Base-by-base conservation (phyloP, 1,140 invertebrate species). In the Copidosoma floridanum region DNA sequence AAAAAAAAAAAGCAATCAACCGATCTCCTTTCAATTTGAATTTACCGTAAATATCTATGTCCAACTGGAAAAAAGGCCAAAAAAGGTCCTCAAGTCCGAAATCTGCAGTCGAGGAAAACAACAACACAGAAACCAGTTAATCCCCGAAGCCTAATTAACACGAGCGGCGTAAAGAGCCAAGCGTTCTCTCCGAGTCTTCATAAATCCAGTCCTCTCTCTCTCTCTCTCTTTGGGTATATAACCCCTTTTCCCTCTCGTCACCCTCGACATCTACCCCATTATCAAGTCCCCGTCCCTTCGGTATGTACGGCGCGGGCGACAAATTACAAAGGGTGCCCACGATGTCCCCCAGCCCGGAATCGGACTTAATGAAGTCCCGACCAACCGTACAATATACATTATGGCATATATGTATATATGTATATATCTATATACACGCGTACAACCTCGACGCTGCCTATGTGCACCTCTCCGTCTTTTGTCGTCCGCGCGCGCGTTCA, bases 321-420 rank as follows among this genome's bases (percentile, higher is more conserved):
- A 61, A 61, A 61, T 61, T 61, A 61, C n/a, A 61, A 61, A 37
- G 52, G 43, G 48, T 52, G 52, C 1, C 24, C 27, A n/a, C 26
- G 24, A 24, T 20, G n/a, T n/a, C n/a, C n/a, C n/a, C n/a, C n/a
- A n/a, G 41, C 43, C 26, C 12, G 50, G 29, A 60, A 60, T 47
- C 26, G 35, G 58, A 55, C 44, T 55, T 61, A 61, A 61, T 55
- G 52, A 61, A 61, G 32, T 60, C 57, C 32, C 44, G 23, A 37
- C 52, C 58, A 50, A 55, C 50, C 26, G 32, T 43, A n/a, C 32
- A 40, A 54, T 8, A n/a, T n/a, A n/a, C n/a, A n/a, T n/a, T n/a
- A n/a, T n/a, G n/a, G n/a, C n/a, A n/a, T n/a, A n/a, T n/a, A n/a
- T n/a, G n/a, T n/a, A n/a, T n/a, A n/a, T n/a, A n/a, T n/a, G n/a